Base-by-base conservation (phyloP, 2,113 vertebrate genomes). In the Poeciliopsis occidentalis region DNA sequence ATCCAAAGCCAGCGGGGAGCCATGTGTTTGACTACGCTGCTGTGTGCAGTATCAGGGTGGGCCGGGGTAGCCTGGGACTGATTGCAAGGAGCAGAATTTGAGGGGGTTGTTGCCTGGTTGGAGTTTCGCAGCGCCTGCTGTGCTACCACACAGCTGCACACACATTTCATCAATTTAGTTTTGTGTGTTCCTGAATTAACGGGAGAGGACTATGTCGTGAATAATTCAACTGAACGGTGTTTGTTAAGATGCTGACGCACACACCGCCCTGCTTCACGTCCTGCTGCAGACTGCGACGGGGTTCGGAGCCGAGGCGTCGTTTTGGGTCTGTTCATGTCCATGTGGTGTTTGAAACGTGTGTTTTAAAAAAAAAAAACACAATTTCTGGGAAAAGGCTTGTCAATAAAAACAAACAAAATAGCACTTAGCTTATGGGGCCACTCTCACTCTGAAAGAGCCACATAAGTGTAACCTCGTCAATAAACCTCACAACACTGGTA, bases 1-100 rank as follows among this genome's bases (percentile, higher is more conserved):
- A 85, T 88, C 80, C 76, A 83, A 87, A 76, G 87, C 72, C 88
- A 86, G 89, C 30, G 8, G 91, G 91, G 75, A 77, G 79, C 76
- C 71, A 73, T 37, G 66, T 81, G 74, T 84, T 90, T 61, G 72
- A 85, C 89, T 80, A 79, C 76, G 89, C 77, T 66, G 81, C 51
- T 13, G 62, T 66, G 65, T 80, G 89, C 75, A 73, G 80, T 71
- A 74, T 67, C 87, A 84, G 87, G 88, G 90, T 93, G 88, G 88
- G 91, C 88, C 60, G 34, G 83, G 84, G 76, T 60, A 69, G 80
- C 82, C 91, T 87, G 84, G 73, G 77, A 83, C 85, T 89, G 72
- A 85, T 88, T 84, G 82, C 68, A 51, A 67, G 32, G 75, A 67
- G 71, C 60, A 61, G 32, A 72, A 69, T 69, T 76, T 69, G 66